A percentile compares a stretch with the other conserved stretches of the same genome.
Conservation (phyloP, 1,140 invertebrate genomes). For the Cyclina sinensis region DNA sequence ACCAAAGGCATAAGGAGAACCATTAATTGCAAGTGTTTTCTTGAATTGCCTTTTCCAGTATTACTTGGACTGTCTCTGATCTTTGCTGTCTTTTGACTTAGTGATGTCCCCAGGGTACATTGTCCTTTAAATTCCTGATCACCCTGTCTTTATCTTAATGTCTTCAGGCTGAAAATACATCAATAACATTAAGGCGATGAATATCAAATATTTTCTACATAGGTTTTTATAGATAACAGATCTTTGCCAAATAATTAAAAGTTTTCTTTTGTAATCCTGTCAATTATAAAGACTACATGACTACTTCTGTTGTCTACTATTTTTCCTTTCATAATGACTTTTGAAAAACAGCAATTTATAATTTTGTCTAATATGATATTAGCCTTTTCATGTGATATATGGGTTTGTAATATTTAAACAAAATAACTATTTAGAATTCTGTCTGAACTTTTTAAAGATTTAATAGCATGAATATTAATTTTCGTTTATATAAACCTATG, state of each 20-base stretch:
- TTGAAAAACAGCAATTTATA: slow-evolving; percentile 7
- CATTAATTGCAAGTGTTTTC: slow-evolving; percentile 25
- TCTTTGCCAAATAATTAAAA: slow-evolving; percentile 32
- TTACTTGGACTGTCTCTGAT: slow-evolving; percentile 3
- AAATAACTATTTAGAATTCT: too few species aligned
- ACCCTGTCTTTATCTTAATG: slow-evolving; percentile 35
- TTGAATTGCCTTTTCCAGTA: background rate
- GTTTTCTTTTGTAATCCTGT: slow-evolving; percentile 44
- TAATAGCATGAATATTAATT: too few species aligned
- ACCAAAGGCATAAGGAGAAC: background rate
- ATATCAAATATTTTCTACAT: slow-evolving; percentile 54
- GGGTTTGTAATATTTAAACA: too few species aligned
- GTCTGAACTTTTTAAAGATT: too few species aligned
- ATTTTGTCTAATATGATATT: too few species aligned
- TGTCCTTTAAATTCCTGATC: slow-evolving; percentile 33
- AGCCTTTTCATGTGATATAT: too few species aligned
- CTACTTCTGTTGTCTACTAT: background rate
- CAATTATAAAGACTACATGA: slow-evolving; percentile 27
- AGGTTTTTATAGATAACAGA: slow-evolving; percentile 22
- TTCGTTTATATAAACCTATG: too few species aligned
- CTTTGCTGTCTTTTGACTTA: slow-evolving; percentile 20
- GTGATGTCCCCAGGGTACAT: background rate
- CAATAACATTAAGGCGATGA: slow-evolving; percentile 55
- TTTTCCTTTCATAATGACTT: background rate
- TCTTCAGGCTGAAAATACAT: slow-evolving; percentile 60